A percentile compares a stretch with the other conserved stretches of the same genome.
Conservation (phyloP, 2,888 invertebrate species). For the Pachymerium ferrugineum region DNA sequence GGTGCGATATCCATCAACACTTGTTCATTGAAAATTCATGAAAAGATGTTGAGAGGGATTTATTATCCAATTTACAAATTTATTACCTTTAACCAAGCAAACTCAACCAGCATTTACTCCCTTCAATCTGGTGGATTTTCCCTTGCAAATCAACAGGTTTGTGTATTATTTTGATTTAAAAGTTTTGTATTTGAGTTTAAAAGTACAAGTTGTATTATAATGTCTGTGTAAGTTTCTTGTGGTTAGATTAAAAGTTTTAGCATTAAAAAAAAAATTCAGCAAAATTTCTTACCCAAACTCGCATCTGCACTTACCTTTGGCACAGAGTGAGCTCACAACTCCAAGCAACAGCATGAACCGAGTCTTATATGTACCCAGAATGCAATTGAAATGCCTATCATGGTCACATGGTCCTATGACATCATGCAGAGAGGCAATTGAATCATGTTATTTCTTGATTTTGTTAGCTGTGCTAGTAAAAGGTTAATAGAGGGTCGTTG, state of each 20-base stretch:
- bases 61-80: not conserved
- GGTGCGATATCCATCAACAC: not conserved
- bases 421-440: not conserved
- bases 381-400: slow-evolving; percentile 7
- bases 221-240: too few species aligned
- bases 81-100: not conserved
- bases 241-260: too few species aligned
- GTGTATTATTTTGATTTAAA: too few species aligned
- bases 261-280: too few species aligned
- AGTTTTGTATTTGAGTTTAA: too few species aligned
- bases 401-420: not conserved
- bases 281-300: too few species aligned
- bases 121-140: too few species aligned
- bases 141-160: too few species aligned
- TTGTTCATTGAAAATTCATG: slow-evolving; percentile 19
- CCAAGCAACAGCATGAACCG: not conserved
- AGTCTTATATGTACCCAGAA: slow-evolving; percentile 15
- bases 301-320: slow-evolving; percentile 4
- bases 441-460: not conserved
- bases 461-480: slow-evolving; percentile 1
- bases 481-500: not conserved
- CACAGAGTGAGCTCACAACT: not conserved
- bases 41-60: not conserved
- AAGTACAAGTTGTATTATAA: too few species aligned
- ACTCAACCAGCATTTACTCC: too few species aligned